Base-by-base conservation (phyloP, 2,888 invertebrate species). In the Macrophya annulata region DNA sequence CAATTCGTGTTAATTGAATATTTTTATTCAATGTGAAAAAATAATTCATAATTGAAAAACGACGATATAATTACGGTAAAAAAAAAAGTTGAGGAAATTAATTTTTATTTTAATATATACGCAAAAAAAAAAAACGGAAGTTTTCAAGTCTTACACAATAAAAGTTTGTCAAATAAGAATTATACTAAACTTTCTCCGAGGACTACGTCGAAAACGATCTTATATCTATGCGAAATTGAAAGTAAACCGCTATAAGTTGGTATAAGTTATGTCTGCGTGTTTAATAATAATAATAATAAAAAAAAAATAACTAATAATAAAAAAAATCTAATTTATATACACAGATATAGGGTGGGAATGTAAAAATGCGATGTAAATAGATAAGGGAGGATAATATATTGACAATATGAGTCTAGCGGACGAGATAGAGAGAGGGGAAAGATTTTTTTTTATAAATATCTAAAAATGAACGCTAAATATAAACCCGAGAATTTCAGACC, bases 401-500 rank as follows among this genome's bases (percentile, higher is more conserved):
- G 72, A 45, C 72, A 74, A 74, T 21, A 74, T 74, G 72, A 21
- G 43, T 74, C 45, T 74, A 74, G 72, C 77, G 31, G 48, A 45
- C 25, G 72, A 48, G 77, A 37, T 31, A 31, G 31, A 48, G 77
- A 37, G 77, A 77, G 77, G 17, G 25, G 48, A 31, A 10, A 43
- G 37, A 31, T 31, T 31, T 31, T 68, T 31, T 71, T 25, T 83
- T 71, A 40, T 68, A 81, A 81, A 81, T 59, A 71, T 83, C 89
- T 87, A 89, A 89, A 90, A 90, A 91, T 90, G 90, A 88, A 87
- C 88, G 88, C 91, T 92, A 92, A 91, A 92, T 92, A 90, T 92
- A 92, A 90, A 88, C 84, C 85, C 88, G 89, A 90, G 90, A 90
- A 91, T 92, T 92, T 90, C 88, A 90, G 87, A 89, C 87, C 87